Percentiles rank a stretch among this genome's conserved stretches.
phyloP scores from a whole-genome alignment of 37 sponge, comb jelly and placozoan species.

The Theonella swinhoei region DNA sequence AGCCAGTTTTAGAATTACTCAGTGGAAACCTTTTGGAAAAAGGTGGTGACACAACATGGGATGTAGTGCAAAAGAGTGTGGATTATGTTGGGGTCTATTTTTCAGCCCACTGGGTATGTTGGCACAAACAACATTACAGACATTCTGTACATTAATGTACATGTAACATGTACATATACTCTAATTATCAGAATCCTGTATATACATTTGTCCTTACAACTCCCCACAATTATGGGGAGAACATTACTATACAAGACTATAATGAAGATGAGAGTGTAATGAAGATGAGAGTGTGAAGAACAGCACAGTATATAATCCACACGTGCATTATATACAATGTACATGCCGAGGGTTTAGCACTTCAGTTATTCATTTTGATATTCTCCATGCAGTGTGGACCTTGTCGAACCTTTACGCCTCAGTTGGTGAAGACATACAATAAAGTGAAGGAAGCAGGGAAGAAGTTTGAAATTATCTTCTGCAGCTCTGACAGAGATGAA shows the following conservation, averaged over 20 bases:
- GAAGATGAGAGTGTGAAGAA: too few relatives aligned
- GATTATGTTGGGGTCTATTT: constrained; percentile 82
- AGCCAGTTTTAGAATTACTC: constrained; percentile 52
- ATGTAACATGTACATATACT: neutral
- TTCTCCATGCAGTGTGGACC: constrained; percentile 84
- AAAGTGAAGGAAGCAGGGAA: constrained; percentile 58
- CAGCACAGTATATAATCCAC: too few relatives aligned
- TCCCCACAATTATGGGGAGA: too few relatives aligned
- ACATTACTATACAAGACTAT: too few relatives aligned
- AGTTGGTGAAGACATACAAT: constrained; percentile 77
- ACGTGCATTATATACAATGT: neutral
- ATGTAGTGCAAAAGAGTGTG: constrained; percentile 64
- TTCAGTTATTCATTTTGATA: neutral
- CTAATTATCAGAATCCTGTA: too few relatives aligned
- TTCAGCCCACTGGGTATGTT: constrained; percentile 94
- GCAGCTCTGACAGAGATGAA: constrained; percentile 82
- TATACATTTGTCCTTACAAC: too few relatives aligned
- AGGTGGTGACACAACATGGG: constrained; percentile 13
- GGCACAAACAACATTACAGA: neutral
- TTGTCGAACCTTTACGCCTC: constrained; percentile 87
- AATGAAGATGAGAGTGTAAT: too few relatives aligned
- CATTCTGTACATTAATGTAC: neutral
- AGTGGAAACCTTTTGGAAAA: constrained; percentile 9
- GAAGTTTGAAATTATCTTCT: constrained; percentile 91
- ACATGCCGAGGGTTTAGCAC: too few relatives aligned